A percentile compares a stretch with the other conserved stretches of the same genome.
Evolutionary conservation across 2,113 vertebrate species (phyloP).

Genomic region (Ivindomyrus marchei): DNA sequence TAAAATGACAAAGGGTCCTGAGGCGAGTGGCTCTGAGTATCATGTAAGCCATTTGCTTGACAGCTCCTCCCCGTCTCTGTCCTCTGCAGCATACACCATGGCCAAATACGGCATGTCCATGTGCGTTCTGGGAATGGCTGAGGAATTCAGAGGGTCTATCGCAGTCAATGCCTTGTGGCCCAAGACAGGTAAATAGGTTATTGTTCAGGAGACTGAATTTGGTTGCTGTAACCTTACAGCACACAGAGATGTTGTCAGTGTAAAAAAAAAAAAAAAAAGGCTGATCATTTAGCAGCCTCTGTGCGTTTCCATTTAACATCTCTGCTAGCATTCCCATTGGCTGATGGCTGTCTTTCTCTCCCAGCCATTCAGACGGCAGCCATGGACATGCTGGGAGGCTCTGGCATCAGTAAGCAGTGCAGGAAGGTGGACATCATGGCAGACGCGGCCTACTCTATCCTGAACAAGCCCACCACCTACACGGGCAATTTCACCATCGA

Average conservation of each 20-base stretch:
- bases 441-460: constrained; percentile 86
- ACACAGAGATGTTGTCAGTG: neutral
- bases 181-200: constrained; percentile 69
- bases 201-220: neutral
- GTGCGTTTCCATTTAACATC: neutral
- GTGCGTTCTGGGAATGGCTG: constrained; percentile 96
- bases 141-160: constrained; percentile 91
- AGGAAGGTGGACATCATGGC: constrained; percentile 86
- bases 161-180: constrained; percentile 96
- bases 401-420: constrained; percentile 75
- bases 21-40: neutral
- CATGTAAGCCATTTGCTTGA: neutral
- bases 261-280: neutral
- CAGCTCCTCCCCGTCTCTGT: neutral
- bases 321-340: neutral
- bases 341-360: neutral
- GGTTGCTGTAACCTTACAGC: neutral
- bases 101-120: constrained; percentile 98
- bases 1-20: neutral
- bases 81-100: constrained; percentile 82
- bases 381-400: constrained; percentile 88
- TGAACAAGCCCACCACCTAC: constrained; percentile 71
- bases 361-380: constrained; percentile 88
- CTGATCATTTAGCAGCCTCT: neutral
- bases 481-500: constrained; percentile 91